These are phyloP conservation scores for Brachionus angularis DNA, from an alignment of 1,140 invertebrate genomes.

Conservation along the genomic window DNA sequence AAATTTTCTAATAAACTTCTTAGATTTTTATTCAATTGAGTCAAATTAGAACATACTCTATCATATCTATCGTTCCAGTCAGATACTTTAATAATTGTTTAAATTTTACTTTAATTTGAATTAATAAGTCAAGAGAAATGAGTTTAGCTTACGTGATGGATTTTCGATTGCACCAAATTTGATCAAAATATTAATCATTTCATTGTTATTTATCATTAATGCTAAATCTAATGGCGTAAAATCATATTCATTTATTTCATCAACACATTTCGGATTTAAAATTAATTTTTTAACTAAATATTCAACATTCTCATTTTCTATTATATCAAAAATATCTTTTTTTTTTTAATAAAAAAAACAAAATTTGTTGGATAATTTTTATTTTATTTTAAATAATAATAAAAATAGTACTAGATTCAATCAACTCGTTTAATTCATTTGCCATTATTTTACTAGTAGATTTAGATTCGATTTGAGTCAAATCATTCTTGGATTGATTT, in stretches of 20 bases:
- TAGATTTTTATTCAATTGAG: not conserved
- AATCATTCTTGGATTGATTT: not conserved
- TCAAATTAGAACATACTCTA: constrained; percentile 48
- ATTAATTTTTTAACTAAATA: constrained; percentile 9
- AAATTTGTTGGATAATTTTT: not conserved
- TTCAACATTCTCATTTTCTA: not conserved
- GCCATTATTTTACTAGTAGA: not conserved
- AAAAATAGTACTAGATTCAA: not conserved
- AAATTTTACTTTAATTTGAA: constrained; percentile 66
- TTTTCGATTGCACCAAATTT: constrained; percentile 81
- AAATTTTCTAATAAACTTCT: constrained; percentile 13
- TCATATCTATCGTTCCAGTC: constrained; percentile 53
- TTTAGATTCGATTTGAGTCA: constrained; percentile 2
- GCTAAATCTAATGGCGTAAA: constrained; percentile 83
- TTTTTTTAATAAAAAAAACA: not conserved
- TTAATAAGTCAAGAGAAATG: constrained; percentile 46
- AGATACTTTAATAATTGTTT: constrained; percentile 69
- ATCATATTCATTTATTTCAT: constrained; percentile 72
- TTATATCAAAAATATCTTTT: constrained; percentile 28
- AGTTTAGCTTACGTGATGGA: constrained; percentile 74
- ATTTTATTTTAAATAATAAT: not conserved
- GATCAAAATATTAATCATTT: constrained; percentile 79
- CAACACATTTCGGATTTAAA: not conserved
- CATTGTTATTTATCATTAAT: constrained; percentile 77
- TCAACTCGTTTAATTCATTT: not conserved